These are phyloP conservation scores for Sapayoa aenigma DNA, from an alignment of 2,113 vertebrate species.

Conservation along the genomic window DNA sequence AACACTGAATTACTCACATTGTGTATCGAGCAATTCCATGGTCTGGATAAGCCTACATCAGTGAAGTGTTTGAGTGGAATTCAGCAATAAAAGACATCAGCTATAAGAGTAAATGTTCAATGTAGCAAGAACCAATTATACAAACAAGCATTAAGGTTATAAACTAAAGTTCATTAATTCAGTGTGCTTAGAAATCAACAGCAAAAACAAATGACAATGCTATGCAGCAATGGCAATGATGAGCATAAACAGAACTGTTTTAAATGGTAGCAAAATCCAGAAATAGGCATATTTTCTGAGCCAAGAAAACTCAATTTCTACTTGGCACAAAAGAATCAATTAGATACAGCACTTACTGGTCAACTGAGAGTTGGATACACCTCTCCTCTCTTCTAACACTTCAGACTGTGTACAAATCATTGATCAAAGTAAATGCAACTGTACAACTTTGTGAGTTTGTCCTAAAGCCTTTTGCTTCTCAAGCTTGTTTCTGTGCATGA, in stretches of 20 bases:
- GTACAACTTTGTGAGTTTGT: neutral
- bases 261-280: neutral
- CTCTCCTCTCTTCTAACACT: neutral
- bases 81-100: neutral
- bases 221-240: neutral
- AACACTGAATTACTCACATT: neutral
- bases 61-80: neutral
- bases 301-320: conserved; percentile 31
- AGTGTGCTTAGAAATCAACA: neutral
- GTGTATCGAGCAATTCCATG: neutral
- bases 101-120: neutral
- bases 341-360: neutral
- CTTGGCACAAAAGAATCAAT: conserved; percentile 33
- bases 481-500: neutral
- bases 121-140: neutral
- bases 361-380: neutral
- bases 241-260: neutral
- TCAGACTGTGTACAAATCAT: neutral
- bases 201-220: neutral
- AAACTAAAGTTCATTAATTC: neutral
- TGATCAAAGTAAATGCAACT: neutral
- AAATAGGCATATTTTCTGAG: neutral
- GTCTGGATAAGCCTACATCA: neutral
- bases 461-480: neutral
- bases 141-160: neutral